A percentile compares a stretch with the other conserved stretches of the same genome.
These are phyloP conservation scores for Torymus auratus DNA, from an alignment of 2,888 invertebrate species.

Conservation along the genomic window DNA sequence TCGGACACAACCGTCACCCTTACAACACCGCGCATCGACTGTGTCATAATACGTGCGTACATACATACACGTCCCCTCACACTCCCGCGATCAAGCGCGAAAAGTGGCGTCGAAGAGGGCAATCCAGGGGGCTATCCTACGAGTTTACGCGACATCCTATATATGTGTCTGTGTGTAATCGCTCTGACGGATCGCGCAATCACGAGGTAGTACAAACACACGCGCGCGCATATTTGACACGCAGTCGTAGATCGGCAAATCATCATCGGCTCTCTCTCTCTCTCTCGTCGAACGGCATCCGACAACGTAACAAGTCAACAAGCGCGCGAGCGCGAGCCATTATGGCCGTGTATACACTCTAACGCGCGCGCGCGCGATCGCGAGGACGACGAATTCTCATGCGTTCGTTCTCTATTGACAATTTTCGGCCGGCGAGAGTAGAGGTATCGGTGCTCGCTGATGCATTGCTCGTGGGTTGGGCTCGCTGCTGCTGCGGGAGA, in stretches of 20 bases:
- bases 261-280: slow-evolving; percentile 66
- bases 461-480: slow-evolving; percentile 15
- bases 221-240: slow-evolving; percentile 67
- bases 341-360: slow-evolving; percentile 67
- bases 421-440: slow-evolving; percentile 62
- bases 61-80: neutral
- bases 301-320: slow-evolving; percentile 76
- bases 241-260: slow-evolving; percentile 73
- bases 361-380: slow-evolving; percentile 62
- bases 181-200: slow-evolving; percentile 62
- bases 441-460: slow-evolving; percentile 12
- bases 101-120: slow-evolving; percentile 30
- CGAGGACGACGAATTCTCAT: neutral
- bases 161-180: slow-evolving; percentile 16
- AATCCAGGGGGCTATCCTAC: neutral
- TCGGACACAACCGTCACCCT: too few species aligned
- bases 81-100: slow-evolving; percentile 7
- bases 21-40: too few species aligned
- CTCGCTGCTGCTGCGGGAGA: slow-evolving; percentile 13
- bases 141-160: slow-evolving; percentile 1
- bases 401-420: slow-evolving; percentile 69
- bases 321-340: slow-evolving; percentile 52
- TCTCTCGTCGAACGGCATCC: slow-evolving; percentile 65
- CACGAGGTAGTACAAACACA: slow-evolving; percentile 33
- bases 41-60: too few species aligned